Conservation (phyloP, 2,797 vertebrate genomes). For the Rhinoraja longicauda region DNA sequence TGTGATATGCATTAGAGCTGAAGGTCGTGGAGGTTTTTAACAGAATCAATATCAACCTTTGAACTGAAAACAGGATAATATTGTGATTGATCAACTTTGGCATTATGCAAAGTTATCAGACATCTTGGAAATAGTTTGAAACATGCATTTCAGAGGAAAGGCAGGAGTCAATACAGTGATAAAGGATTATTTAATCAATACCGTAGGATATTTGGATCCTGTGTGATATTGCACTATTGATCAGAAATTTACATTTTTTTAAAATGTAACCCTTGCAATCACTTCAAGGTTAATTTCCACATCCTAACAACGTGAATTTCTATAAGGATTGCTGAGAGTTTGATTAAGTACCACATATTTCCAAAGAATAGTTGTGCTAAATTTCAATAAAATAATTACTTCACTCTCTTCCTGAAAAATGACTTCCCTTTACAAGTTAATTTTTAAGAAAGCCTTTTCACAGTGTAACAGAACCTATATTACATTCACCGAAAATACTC, state of each 20-base stretch:
- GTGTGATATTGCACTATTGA: constrained; percentile 30
- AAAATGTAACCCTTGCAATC: background rate
- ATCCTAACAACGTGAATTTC: background rate
- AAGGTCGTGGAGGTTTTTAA: background rate
- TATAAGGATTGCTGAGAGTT: background rate
- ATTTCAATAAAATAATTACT: background rate
- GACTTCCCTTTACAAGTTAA: background rate
- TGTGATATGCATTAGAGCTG: background rate
- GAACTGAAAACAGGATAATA: constrained; percentile 18
- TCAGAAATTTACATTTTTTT: background rate
- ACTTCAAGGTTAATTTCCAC: constrained; percentile 16
- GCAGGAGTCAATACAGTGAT: background rate
- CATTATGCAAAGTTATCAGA: constrained; percentile 26
- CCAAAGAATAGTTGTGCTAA: background rate
- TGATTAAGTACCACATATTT: constrained; percentile 1
- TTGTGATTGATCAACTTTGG: constrained; percentile 34
- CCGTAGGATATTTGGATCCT: background rate
- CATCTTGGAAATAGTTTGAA: constrained; percentile 24
- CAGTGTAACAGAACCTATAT: background rate
- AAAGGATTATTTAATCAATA: constrained; percentile 36
- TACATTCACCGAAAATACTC: background rate
- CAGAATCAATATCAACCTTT: constrained; percentile 33
- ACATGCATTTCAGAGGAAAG: constrained; percentile 11
- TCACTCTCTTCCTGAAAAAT: background rate
- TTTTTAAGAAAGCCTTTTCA: background rate